These are phyloP conservation scores for Thelaira solivaga DNA, from an alignment of 2,888 invertebrate genomes.

Conservation along the genomic window DNA sequence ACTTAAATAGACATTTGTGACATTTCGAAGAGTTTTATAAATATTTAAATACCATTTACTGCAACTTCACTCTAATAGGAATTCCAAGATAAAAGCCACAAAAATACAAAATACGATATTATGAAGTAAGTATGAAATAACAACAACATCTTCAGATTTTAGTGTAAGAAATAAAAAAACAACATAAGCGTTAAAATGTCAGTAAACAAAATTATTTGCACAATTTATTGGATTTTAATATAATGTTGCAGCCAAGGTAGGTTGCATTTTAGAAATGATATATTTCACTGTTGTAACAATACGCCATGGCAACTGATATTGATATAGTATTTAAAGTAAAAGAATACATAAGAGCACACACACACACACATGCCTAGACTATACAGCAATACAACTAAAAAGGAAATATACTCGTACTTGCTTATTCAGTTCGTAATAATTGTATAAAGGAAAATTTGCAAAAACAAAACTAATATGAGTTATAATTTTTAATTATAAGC, in stretches of 20 bases:
- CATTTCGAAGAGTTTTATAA: slow-evolving; percentile 55
- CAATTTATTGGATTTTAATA: slow-evolving; percentile 47
- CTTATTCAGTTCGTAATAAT: neutral
- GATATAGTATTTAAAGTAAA: neutral
- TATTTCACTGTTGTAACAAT: neutral
- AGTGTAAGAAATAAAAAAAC: neutral
- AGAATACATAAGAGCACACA: too few relatives aligned
- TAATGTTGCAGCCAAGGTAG: neutral
- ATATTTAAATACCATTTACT: slow-evolving; percentile 57
- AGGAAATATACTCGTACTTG: neutral
- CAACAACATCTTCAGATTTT: neutral
- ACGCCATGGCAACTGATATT: neutral
- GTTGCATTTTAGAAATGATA: neutral
- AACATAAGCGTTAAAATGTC: slow-evolving; percentile 41
- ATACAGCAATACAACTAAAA: neutral
- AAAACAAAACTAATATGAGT: neutral
- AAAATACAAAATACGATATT: slow-evolving; percentile 18
- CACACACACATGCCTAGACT: neutral
- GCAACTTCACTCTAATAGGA: slow-evolving; percentile 8
- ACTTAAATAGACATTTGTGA: slow-evolving; percentile 49
- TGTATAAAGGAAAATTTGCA: too few relatives aligned
- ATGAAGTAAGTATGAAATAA: slow-evolving; percentile 6
- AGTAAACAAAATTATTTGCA: slow-evolving; percentile 49
- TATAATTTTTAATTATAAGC: neutral
- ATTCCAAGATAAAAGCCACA: slow-evolving; percentile 33